phyloP scores from a whole-genome alignment of 2,888 invertebrate species.

The Watsonalla cultraria region DNA sequence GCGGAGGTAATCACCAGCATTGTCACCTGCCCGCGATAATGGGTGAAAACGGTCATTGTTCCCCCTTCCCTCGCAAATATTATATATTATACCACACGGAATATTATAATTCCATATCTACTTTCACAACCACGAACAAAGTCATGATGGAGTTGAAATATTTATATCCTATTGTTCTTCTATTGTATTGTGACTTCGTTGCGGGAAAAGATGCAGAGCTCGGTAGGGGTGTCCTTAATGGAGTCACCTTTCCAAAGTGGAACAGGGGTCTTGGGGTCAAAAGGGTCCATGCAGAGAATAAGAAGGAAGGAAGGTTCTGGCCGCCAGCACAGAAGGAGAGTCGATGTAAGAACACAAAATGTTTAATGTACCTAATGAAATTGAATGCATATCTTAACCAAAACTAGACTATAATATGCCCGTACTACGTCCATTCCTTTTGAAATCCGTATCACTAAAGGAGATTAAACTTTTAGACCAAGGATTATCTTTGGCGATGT shows the following conservation, averaged over 20 bases:
- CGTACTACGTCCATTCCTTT: too few species aligned
- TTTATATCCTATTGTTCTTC: slow-evolving; percentile 12
- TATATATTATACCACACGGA: slow-evolving; percentile 38
- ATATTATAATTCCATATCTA: not conserved
- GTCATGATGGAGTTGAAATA: slow-evolving; percentile 16
- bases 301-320: slow-evolving; percentile 48
- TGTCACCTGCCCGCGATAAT: slow-evolving; percentile 37
- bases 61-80: slow-evolving; percentile 34
- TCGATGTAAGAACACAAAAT: slow-evolving; percentile 49
- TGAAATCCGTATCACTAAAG: too few species aligned
- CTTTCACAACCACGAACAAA: not conserved
- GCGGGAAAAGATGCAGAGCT: slow-evolving; percentile 16
- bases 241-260: slow-evolving; percentile 27
- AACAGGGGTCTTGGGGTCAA: slow-evolving; percentile 22
- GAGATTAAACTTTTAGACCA: too few species aligned
- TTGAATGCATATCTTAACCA: too few species aligned
- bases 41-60: slow-evolving; percentile 46
- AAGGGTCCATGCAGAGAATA: slow-evolving; percentile 16
- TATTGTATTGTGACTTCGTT: slow-evolving; percentile 31
- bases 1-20: slow-evolving; percentile 40
- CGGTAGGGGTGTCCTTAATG: slow-evolving; percentile 21
- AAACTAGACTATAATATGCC: too few species aligned
- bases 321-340: slow-evolving; percentile 55
- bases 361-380: too few species aligned
- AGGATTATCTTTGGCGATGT: too few species aligned